Percentiles rank a stretch among this genome's conserved stretches.
Conservation (phyloP, 2,888 invertebrate species). For the Athalia circularis region DNA sequence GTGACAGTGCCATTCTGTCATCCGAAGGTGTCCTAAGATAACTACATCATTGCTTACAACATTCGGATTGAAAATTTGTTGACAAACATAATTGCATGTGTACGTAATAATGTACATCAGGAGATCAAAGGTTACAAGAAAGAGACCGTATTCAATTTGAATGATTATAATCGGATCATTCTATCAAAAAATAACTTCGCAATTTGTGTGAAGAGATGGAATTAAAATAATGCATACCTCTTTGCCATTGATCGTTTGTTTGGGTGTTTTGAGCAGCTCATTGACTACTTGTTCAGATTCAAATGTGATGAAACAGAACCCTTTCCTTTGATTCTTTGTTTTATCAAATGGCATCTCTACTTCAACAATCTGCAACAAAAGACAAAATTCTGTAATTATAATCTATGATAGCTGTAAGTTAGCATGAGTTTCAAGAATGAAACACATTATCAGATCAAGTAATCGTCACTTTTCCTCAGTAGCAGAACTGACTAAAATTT, state of each 20-base stretch:
- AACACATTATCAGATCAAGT: conserved; percentile 71
- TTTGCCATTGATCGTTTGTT: conserved; percentile 94
- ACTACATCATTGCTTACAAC: conserved; percentile 59
- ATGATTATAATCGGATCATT: background rate
- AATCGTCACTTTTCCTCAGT: conserved; percentile 66
- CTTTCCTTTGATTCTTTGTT: conserved; percentile 96
- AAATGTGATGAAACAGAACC: conserved; percentile 98
- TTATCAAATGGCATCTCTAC: conserved; percentile 98
- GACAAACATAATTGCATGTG: background rate
- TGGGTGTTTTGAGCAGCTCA: conserved; percentile 92
- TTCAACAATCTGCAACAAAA: conserved; percentile 86
- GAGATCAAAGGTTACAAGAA: background rate
- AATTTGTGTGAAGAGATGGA: background rate
- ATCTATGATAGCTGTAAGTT: background rate
- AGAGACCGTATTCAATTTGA: background rate
- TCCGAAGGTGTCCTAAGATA: conserved; percentile 73
- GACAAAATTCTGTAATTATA: conserved; percentile 37
- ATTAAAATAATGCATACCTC: conserved; percentile 79
- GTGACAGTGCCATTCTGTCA: conserved; percentile 66
- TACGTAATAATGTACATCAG: background rate
- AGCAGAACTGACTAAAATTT: conserved; percentile 71
- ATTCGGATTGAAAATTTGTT: background rate
- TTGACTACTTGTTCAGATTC: conserved; percentile 96
- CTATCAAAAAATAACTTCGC: background rate
- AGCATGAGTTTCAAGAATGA: background rate